Evolutionary conservation across 64 coral and sea anemone species (phyloP), one percentile per base, ranked within the genome.

Genomic region (Stichodactyla helianthus): DNA sequence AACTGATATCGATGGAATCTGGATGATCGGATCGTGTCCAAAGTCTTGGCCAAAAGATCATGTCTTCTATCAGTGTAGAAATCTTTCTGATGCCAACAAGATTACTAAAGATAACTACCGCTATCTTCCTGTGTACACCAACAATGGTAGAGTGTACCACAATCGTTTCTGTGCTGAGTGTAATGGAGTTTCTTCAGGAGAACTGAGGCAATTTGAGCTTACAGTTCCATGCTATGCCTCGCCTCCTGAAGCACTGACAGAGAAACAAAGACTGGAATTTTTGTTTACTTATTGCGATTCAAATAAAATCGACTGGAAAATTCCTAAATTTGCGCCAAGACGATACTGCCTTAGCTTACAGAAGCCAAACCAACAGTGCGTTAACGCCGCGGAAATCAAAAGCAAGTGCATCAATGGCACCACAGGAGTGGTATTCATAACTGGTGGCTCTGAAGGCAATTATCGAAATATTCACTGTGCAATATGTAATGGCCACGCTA

Each of bases 11-110:
- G 18, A 16, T 52, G 56, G 57, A 2, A 6, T 84, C 55, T 84
- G 83, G 83, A 84, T 84, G 83, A 63, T 84, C 15, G 55, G 83
- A 28, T 63, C 54, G 25, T 84, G 83, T 84, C 83, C 83, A 54
- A 60, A 20, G 10, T 53, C 78, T 28, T 84, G 83, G 54, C 54
- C 23, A 26, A 17, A 58, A 58, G 83, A 63, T 60, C n/a, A 84
- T 25, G 31, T 84, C 83, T 10, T 84, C 3, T 51, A 84, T 60
- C 25, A 25, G 7, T 63, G 83, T 31, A 84, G 83, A 12, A 60
- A 84, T 54, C 54, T 63, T 60, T 60, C 83, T 25, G 2, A 20
- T 28, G 83, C 15, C 55, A 60, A 60, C 50, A 58, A 6, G 56
- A 63, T 84, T 25, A 84, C 83, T 20, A 58, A 19, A 51, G 83